These are phyloP conservation scores for Diprion similis DNA, from an alignment of 1,140 invertebrate species.

Conservation along the genomic window DNA sequence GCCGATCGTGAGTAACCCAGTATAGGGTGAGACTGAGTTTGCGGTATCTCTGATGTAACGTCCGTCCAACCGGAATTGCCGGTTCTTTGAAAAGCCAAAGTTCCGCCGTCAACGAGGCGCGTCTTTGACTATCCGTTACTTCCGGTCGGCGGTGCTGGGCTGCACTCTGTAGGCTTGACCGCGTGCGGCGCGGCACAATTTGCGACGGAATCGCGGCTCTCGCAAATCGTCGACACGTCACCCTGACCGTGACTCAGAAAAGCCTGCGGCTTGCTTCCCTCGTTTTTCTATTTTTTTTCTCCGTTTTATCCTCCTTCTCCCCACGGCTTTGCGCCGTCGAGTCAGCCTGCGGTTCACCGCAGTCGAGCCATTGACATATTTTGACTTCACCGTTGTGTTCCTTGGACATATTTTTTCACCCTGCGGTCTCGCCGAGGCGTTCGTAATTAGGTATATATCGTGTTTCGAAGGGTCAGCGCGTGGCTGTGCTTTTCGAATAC, in stretches of 20 bases:
- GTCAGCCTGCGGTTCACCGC: conserved; percentile 50
- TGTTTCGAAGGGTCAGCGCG: neutral
- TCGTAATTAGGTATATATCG: conserved; percentile 13
- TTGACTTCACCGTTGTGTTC: conserved; percentile 43
- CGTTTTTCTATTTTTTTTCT: neutral
- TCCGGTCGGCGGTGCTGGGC: no score
- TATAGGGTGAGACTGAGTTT: no score
- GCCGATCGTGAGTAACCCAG: no score
- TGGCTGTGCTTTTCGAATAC: neutral
- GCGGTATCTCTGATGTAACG: no score
- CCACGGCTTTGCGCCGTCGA: neutral
- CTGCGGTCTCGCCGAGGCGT: conserved; percentile 21
- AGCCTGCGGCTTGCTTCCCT: neutral
- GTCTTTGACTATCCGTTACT: no score
- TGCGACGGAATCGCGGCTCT: no score
- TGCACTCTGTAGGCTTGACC: no score
- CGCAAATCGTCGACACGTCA: no score
- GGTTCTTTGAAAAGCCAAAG: no score
- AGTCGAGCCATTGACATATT: conserved; percentile 56
- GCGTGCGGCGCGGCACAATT: no score
- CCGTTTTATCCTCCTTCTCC: neutral
- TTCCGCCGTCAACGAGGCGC: no score
- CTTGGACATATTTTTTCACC: conserved; percentile 16
- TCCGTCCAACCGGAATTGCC: no score
- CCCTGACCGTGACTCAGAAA: neutral